Base-by-base conservation (phyloP, 2,888 invertebrate species). In the Lasioglossum morio region DNA sequence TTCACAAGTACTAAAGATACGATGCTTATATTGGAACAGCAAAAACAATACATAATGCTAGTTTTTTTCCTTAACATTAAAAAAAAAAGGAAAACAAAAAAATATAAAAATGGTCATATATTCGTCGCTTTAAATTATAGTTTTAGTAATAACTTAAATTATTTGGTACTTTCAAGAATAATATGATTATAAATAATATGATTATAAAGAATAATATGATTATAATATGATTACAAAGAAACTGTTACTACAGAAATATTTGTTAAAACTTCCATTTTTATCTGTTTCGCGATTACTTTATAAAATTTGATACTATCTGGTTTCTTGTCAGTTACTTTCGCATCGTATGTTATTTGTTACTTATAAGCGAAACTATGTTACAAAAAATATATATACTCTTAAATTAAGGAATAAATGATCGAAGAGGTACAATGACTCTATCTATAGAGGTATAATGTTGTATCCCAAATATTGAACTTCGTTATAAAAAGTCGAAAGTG, bases 361-460 rank as follows among this genome's bases (percentile, higher is more conserved):
- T 76, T 66, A 30, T 23, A 66, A 66, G 66, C 43, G 23, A 46
- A 60, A 23, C 77, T 77, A 77, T 77, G 66, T 77, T 77, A 77
- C 77, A 66, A 77, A 77, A 77, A 77, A 77, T 46, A 66, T 69
- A 53, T 77, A 48, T 77, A 69, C 48, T 69, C 77, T 77, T 77
- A 77, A 43, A 77, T 43, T 66, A 46, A 46, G 43, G 66, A 77
- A 77, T 66, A 63, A 46, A 77, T 66, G 76, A 77, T 77, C 46
- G 23, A 77, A 66, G 66, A 77, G 76, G 66, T 77, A 77, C 73
- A 73, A 19, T 73, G 23, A 73, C 48, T 72, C 43, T 57, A 57
- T 75, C 40, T 60, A 75, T 75, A 77, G 77, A 77, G 77, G 77
- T 77, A 77, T 53, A 77, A 77, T 66, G 53, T 77, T 70, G 70